phyloP scores from a whole-genome alignment of 1,140 invertebrate species.

The Penaeus japonicus region DNA sequence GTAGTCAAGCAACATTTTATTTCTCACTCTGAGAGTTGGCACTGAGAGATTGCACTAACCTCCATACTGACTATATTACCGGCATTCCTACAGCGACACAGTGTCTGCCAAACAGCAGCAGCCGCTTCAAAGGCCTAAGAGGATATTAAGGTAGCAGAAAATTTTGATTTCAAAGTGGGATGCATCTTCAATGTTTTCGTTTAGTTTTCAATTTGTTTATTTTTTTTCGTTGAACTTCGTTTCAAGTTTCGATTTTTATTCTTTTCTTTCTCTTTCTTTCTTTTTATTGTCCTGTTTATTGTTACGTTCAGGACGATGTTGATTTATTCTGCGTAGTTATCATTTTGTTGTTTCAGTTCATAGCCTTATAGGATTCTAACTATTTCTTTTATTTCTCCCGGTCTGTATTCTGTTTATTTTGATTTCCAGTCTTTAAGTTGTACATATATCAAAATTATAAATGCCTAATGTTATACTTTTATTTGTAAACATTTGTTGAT shows the following conservation, averaged over 20 bases:
- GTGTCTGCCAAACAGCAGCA: not conserved
- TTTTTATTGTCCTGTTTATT: not conserved
- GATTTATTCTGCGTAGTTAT: not conserved
- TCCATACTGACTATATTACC: not conserved
- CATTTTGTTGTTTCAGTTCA: too few relatives aligned
- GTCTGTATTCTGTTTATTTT: not conserved
- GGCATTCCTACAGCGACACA: constrained; percentile 13
- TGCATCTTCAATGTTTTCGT: not conserved
- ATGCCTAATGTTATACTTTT: too few relatives aligned
- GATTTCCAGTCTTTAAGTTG: too few relatives aligned
- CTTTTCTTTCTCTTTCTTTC: not conserved
- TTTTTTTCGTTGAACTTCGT: not conserved
- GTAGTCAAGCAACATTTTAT: too few relatives aligned
- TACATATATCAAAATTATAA: not conserved
- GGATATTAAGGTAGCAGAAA: constrained; percentile 25
- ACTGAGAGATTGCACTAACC: too few relatives aligned
- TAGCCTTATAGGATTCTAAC: too few relatives aligned
- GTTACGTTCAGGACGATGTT: not conserved
- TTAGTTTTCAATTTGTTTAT: not conserved
- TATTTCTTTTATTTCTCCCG: not conserved
- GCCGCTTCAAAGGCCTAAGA: constrained; percentile 11
- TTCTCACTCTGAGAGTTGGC: too few relatives aligned
- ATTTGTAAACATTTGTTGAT: too few relatives aligned
- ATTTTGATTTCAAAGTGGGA: not conserved
- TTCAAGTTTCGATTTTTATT: not conserved